Conservation (phyloP, 1,140 invertebrate species). For the Hypsibius dujardini region DNA sequence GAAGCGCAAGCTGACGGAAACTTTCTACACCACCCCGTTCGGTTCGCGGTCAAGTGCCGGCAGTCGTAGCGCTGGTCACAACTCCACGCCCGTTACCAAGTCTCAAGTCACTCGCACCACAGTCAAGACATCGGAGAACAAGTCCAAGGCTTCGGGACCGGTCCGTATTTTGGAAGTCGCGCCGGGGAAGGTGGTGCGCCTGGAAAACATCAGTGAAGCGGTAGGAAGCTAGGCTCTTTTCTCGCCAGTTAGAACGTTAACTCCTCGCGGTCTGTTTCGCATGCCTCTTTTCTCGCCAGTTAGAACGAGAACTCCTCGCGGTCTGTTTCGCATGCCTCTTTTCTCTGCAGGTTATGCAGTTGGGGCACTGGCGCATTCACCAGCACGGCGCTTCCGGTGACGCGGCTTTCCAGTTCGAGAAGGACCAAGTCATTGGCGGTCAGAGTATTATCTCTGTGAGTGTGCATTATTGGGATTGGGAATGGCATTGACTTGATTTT, state of each 20-base stretch:
- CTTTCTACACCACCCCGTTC: not conserved
- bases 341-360: not conserved
- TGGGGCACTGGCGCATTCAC: not conserved
- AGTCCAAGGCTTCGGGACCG: not conserved
- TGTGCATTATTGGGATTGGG: too few species aligned
- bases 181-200: not conserved
- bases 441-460: conserved; percentile 6
- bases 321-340: too few species aligned
- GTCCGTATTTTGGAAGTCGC: conserved; percentile 9
- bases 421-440: not conserved
- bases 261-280: too few species aligned
- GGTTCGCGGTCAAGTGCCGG: not conserved
- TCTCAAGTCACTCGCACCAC: not conserved
- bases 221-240: too few species aligned
- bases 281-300: too few species aligned
- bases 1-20: not conserved
- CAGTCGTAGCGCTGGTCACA: not conserved
- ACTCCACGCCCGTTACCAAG: not conserved
- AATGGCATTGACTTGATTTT: too few species aligned
- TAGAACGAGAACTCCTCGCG: too few species aligned
- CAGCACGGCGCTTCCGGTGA: not conserved
- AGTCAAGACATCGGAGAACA: not conserved
- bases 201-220: not conserved
- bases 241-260: too few species aligned
- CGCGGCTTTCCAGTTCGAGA: not conserved